phyloP scores from a whole-genome alignment of 2,113 vertebrate genomes.

The Tringa solitaria region DNA sequence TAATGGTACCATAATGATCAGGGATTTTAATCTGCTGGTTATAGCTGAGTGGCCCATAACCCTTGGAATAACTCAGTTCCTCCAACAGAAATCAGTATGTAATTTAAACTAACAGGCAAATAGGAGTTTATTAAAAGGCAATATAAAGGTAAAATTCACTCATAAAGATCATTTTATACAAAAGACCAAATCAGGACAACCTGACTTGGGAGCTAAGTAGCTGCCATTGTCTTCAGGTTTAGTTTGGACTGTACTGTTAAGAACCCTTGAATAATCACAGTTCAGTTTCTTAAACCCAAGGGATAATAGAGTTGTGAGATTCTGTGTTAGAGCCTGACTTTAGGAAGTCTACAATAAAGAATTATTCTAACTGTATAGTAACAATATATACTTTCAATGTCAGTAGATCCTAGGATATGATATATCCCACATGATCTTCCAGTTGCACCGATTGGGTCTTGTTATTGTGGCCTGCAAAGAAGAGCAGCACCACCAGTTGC shows the following conservation, averaged over 20 bases:
- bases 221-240: neutral
- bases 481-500: neutral
- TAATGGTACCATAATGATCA: neutral
- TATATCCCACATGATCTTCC: neutral
- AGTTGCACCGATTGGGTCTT: neutral
- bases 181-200: neutral
- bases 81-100: neutral
- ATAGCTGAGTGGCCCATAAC: neutral
- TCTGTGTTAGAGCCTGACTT: neutral
- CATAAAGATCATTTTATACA: neutral
- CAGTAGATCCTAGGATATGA: neutral
- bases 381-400: neutral
- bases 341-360: neutral
- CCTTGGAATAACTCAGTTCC: neutral
- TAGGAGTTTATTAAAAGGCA: neutral
- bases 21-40: neutral
- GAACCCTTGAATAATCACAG: neutral
- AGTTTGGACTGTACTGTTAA: neutral
- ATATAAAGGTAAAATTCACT: neutral
- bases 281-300: neutral
- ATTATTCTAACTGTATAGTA: neutral
- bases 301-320: neutral
- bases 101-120: neutral
- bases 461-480: neutral
- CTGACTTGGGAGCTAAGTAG: neutral